Conservation (phyloP, 2,888 invertebrate species). For the Pardosa pseudoannulata region DNA sequence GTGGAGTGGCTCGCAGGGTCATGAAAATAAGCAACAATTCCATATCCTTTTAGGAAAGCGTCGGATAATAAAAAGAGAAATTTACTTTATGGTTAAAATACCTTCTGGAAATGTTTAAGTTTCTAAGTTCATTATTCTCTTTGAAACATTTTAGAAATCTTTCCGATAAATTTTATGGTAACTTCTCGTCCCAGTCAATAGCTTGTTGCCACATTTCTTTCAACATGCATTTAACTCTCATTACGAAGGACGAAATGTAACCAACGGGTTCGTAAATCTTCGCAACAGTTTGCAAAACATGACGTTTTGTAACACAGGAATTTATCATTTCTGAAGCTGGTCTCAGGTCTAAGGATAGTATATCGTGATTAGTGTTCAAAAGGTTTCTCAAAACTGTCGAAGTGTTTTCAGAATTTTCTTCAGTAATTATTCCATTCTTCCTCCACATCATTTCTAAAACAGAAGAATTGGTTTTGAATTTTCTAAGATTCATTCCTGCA, state of each 20-base stretch:
- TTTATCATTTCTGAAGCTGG: neutral
- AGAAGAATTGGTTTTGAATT: no score
- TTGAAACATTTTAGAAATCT: neutral
- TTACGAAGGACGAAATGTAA: no score
- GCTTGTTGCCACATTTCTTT: slow-evolving; percentile 3
- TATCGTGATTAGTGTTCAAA: neutral
- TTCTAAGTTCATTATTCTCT: neutral
- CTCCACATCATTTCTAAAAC: neutral
- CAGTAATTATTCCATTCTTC: neutral
- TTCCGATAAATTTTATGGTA: neutral
- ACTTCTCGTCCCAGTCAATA: slow-evolving; percentile 1
- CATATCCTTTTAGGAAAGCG: no score
- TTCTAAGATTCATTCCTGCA: slow-evolving; percentile 10
- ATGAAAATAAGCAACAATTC: no score
- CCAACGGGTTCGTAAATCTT: slow-evolving; percentile 20
- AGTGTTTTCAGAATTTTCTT: neutral
- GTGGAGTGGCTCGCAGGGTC: no score
- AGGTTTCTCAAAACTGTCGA: neutral
- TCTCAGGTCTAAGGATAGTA: no score
- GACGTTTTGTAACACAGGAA: neutral
- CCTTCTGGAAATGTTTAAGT: neutral
- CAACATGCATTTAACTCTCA: neutral
- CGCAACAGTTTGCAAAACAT: neutral
- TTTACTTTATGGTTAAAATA: no score
- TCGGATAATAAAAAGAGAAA: no score